phyloP scores from a whole-genome alignment of 2,888 invertebrate genomes.

The Andricus quercusramuli region DNA sequence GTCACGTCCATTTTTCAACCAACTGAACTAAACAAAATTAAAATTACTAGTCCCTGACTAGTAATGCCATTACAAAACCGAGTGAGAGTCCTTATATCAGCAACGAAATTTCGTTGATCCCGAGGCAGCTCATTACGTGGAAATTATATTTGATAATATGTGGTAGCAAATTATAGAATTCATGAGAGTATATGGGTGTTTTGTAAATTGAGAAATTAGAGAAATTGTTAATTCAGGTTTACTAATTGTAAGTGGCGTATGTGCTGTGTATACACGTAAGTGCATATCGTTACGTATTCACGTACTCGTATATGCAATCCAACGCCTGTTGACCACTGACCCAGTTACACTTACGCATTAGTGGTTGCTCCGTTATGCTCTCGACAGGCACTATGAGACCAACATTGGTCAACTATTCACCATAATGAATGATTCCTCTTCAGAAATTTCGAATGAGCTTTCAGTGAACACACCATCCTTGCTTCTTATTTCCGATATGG shows the following conservation, averaged over 20 bases:
- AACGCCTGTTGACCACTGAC: constrained; percentile 58
- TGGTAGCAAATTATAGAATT: neutral
- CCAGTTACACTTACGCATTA: constrained; percentile 59
- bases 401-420: constrained; percentile 47
- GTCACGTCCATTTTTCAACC: no score
- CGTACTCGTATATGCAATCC: constrained; percentile 18
- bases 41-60: no score
- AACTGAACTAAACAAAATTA: no score
- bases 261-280: constrained; percentile 30
- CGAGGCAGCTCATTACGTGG: no score
- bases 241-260: constrained; percentile 8
- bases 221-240: neutral
- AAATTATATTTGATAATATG: no score
- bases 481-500: constrained; percentile 15
- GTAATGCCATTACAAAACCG: no score
- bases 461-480: neutral
- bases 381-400: constrained; percentile 44
- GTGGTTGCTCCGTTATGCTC: constrained; percentile 46
- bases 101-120: no score
- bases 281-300: constrained; percentile 48
- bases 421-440: constrained; percentile 45
- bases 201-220: constrained; percentile 3
- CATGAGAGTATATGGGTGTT: neutral
- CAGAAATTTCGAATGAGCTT: constrained; percentile 24
- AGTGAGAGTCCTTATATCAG: no score